phyloP scores from a whole-genome alignment of 2,113 vertebrate species.

The Saguinus midas region DNA sequence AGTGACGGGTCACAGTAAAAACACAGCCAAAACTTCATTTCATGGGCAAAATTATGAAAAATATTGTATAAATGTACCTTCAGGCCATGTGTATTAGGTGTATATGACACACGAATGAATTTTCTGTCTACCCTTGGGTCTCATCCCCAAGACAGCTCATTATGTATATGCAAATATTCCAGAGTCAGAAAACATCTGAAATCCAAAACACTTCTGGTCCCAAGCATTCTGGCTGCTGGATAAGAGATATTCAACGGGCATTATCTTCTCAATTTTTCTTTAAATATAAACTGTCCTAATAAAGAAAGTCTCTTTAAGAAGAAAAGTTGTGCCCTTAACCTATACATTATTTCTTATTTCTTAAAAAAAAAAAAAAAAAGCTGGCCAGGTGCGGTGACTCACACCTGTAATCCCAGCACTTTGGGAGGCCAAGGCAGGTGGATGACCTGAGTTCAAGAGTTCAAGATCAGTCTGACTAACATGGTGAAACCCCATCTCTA shows the following conservation, averaged over 20 bases:
- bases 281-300: conserved; percentile 15
- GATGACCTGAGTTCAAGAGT: no score
- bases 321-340: not conserved
- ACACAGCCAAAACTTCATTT: not conserved
- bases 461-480: no score
- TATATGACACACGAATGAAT: not conserved
- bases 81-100: not conserved
- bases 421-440: no score
- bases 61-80: not conserved
- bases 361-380: not conserved
- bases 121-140: not conserved
- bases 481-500: no score
- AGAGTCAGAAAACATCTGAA: not conserved
- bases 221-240: not conserved
- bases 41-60: not conserved
- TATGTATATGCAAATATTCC: not conserved
- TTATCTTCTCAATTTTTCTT: not conserved
- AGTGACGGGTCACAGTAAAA: not conserved
- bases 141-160: not conserved
- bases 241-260: not conserved
- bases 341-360: not conserved
- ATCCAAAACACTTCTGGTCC: not conserved
- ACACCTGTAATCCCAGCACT: no score
- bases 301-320: not conserved
- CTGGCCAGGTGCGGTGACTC: no score